Conservation (phyloP, 2,797 vertebrate species). For the Pyrocephalus nanus region DNA sequence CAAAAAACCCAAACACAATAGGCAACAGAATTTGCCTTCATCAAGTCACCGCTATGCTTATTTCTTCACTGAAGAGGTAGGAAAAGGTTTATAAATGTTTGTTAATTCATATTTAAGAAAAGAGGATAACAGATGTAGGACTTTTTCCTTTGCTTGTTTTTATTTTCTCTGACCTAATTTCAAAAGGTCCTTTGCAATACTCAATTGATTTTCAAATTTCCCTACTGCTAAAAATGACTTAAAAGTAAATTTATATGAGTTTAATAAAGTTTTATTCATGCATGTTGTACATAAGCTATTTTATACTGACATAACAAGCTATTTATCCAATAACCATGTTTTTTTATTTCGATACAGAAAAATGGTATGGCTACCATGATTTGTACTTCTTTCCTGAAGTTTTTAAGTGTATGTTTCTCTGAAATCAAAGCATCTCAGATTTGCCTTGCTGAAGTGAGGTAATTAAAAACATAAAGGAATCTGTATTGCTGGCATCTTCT, state of each 20-base stretch:
- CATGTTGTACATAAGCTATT: neutral
- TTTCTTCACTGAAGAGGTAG: neutral
- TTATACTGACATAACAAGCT: neutral
- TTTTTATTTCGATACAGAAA: neutral
- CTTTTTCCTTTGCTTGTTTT: neutral
- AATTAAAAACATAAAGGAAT: neutral
- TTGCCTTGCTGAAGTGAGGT: neutral
- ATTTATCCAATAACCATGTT: neutral
- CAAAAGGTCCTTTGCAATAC: neutral
- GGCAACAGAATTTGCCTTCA: neutral
- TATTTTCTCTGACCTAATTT: neutral
- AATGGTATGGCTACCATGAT: neutral
- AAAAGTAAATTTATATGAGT: neutral
- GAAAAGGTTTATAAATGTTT: neutral
- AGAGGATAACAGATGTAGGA: neutral
- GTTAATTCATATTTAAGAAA: neutral
- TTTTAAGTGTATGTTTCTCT: neutral
- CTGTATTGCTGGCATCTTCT: neutral
- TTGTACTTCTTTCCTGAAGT: neutral
- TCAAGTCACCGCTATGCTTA: neutral
- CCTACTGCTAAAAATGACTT: neutral
- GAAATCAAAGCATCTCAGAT: neutral
- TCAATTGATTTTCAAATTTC: neutral
- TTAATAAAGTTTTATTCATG: neutral
- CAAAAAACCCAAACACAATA: accelerated